These are phyloP conservation scores for Chymomyza amoena DNA, from an alignment of 2,888 invertebrate species.

Conservation along the genomic window DNA sequence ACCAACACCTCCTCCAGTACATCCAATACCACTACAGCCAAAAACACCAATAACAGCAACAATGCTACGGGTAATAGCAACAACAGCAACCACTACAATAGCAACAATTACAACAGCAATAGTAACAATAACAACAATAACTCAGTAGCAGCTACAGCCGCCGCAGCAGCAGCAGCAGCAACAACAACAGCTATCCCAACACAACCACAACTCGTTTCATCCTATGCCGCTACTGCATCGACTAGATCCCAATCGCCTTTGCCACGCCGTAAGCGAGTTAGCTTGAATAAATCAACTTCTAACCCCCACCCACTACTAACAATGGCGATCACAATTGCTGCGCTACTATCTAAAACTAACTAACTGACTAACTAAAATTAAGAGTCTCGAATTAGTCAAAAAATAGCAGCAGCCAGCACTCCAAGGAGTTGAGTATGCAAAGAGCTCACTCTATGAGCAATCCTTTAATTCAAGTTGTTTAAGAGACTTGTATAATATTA, in stretches of 20 bases:
- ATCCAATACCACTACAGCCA: slow-evolving; percentile 4
- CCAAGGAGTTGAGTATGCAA: too few species aligned
- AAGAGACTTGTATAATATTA: too few species aligned
- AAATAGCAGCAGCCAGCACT: too few species aligned
- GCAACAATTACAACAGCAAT: slow-evolving; percentile 15
- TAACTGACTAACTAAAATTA: not conserved
- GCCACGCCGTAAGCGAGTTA: slow-evolving; percentile 75
- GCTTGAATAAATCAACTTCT: not conserved
- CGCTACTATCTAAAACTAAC: not conserved
- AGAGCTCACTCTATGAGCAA: too few species aligned
- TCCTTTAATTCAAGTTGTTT: too few species aligned
- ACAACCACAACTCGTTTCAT: slow-evolving; percentile 41
- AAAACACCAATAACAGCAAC: slow-evolving; percentile 36
- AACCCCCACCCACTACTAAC: not conserved
- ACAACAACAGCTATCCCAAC: slow-evolving; percentile 42
- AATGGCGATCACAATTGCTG: not conserved
- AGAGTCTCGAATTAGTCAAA: too few species aligned
- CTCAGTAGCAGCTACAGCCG: slow-evolving; percentile 35
- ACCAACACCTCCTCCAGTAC: slow-evolving; percentile 2
- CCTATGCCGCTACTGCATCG: slow-evolving; percentile 68
- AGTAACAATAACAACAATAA: slow-evolving; percentile 29
- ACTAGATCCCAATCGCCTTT: slow-evolving; percentile 79
- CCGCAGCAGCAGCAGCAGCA: slow-evolving; percentile 36
- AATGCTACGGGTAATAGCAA: slow-evolving; percentile 34
- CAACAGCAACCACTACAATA: slow-evolving; percentile 34